Conservation (phyloP, 2,797 vertebrate genomes). For the Rhinatrema bivittatum region DNA sequence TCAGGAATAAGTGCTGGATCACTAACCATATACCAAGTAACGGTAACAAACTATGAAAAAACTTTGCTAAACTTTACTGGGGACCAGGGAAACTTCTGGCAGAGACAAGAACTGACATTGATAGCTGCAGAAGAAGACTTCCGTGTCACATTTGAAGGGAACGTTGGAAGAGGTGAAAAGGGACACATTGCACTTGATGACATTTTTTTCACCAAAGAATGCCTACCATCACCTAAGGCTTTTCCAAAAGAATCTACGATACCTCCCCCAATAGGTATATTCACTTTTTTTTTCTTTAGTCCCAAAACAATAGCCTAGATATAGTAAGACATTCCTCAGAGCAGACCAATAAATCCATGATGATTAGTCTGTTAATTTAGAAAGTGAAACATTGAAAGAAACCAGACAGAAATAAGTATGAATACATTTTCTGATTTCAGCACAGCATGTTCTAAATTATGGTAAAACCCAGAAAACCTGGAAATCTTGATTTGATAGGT, state of each 20-base stretch:
- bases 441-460: no score
- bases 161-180: constrained; percentile 54
- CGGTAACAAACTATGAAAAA: constrained; percentile 29
- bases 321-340: no score
- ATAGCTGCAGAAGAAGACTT: constrained; percentile 56
- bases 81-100: constrained; percentile 86
- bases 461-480: no score
- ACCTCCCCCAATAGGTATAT: constrained; percentile 56
- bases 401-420: no score
- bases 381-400: no score
- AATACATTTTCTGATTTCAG: no score
- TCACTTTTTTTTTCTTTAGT: no score
- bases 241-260: constrained; percentile 5
- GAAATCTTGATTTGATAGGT: no score
- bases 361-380: no score
- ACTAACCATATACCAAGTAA: constrained; percentile 56
- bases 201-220: constrained; percentile 71
- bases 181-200: constrained; percentile 82
- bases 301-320: no score
- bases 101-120: constrained; percentile 51
- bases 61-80: constrained; percentile 67
- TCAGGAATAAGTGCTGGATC: constrained; percentile 67
- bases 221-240: constrained; percentile 41
- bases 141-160: constrained; percentile 71
- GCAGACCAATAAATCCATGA: no score